Evolutionary conservation across 2,888 invertebrate genomes (phyloP), one percentile per base, ranked within the genome.

Genomic region (Tenthredo distinguenda): DNA sequence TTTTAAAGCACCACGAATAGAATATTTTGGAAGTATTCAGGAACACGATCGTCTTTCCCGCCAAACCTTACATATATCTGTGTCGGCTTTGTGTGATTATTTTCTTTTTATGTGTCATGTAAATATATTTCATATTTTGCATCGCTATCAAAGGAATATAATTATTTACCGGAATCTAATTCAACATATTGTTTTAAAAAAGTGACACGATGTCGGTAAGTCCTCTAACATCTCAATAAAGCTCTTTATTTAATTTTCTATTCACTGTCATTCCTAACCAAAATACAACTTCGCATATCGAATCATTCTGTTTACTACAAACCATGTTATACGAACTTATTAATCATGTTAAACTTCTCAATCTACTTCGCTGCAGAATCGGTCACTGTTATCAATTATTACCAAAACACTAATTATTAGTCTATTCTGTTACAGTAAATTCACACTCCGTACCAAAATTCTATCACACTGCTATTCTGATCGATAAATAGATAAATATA

Each of bases 141-240:
- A 74, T 43, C 21, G 21, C 10, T 74, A 26, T 43, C 21, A 34
- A 55, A n/a, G 5, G 26, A 31, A 12, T 50, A 55, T 31, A 31
- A 55, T 74, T 31, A 31, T 26, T 12, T n/a, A 43, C 15, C 50
- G 34, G n/a, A 9, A 15, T 34, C 31, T 1, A 15, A 50, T 50
- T 55, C 1, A 15, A 12, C 21, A 40, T 62, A n/a, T n/a, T n/a
- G 79, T n/a, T 62, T 58, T 21, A 58, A 10, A 7, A 12, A 58
- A 58, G 62, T 62, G 31, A 62, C 37, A 81, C 6, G 21, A 81
- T 81, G 81, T 81, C 81, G 81, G 81, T 81, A 62, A 62, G 81
- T 81, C 40, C 34, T 34, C 12, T 7, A 31, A 62, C 62, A 40
- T 26, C 26, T n/a, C 18, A 37, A 21, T 21, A 10, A 58, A 34